These are phyloP conservation scores for Cladorhizidae sp. DNA, from an alignment of 37 sponge, comb jelly and placozoan genomes.

Conservation along the genomic window DNA sequence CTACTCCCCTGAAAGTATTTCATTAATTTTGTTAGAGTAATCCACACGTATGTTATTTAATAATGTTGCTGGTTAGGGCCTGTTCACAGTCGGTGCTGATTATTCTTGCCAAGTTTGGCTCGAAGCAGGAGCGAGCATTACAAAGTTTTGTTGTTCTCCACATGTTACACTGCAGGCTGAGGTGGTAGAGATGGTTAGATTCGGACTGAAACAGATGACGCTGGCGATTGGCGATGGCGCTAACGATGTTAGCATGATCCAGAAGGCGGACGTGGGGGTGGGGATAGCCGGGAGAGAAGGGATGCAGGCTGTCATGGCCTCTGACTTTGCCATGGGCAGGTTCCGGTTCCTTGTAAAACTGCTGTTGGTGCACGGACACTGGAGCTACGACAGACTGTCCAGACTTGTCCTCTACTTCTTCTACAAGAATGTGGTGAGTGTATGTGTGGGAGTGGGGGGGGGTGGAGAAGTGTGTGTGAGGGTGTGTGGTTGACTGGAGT, in stretches of 20 bases:
- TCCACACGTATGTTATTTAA: no score
- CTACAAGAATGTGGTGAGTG: conserved; percentile 88
- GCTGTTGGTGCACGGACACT: conserved; percentile 88
- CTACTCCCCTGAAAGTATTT: no score
- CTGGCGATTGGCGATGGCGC: conserved; percentile 94
- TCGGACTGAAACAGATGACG: conserved; percentile 40
- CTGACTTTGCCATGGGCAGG: conserved; percentile 83
- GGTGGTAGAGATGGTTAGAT: conserved; percentile 74
- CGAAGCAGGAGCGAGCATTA: no score
- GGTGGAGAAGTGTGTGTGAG: no score
- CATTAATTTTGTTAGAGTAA: no score
- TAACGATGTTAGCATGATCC: conserved; percentile 96
- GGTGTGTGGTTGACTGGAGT: no score
- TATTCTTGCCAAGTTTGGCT: no score
- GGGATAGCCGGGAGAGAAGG: conserved; percentile 84
- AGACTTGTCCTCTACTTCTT: conserved; percentile 82
- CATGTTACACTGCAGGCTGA: conserved; percentile 47
- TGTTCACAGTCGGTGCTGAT: no score
- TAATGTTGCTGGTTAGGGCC: no score
- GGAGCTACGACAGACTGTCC: conserved; percentile 78
- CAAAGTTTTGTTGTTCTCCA: no score
- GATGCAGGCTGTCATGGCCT: conserved; percentile 82
- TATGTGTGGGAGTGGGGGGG: no score
- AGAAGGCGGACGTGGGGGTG: conserved; percentile 83
- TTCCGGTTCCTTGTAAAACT: conserved; percentile 78